Base-by-base conservation (phyloP, 92 coral and sea anemone species). In the Porites divaricata region DNA sequence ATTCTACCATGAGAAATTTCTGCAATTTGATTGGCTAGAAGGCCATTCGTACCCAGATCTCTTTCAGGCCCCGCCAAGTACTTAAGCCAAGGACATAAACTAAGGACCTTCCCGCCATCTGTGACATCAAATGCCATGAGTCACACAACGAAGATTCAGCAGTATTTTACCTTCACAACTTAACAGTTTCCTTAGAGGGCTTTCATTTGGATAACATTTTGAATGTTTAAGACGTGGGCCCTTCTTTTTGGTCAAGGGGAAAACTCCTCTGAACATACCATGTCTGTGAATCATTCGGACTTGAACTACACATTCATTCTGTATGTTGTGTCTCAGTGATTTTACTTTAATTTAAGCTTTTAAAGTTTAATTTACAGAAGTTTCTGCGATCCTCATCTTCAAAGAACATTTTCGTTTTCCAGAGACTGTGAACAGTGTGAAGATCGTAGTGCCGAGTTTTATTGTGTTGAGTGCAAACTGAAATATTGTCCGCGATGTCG, bases 341-440 rank as follows among this genome's bases (percentile, higher is more conserved):
- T 41, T 72, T 72, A 72, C 8, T 49, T 19, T 54, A 35, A 8
- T 73, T 9, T 21, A 20, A 73, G 23, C 24, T 73, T 73, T n/a
- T n/a, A n/a, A 35, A n/a, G 21, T 51, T 17, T 69, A 41, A 17
- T 69, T 54, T 54, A 54, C 59, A 11, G 59, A 2, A 11, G 59
- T 69, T 69, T 11, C 51, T 15, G 52, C 26, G 59, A 11, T 54
- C 28, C 8, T 68, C 19, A 52, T 20, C 16, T 5, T 50, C 10
- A 9, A 50, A 52, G 16, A 50, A 24, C 53, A 26, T 8, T 76
- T 58, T 76, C 28, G 28, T 28, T 2, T 76, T 76, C 53, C 61
- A 76, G 80, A 58, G 68, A 76, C 61, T 76, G 80, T 7, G 80
- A 76, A 28, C 80, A 76, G 35, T 76, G 80, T 41, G 80, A 76